Conservation (phyloP, 2,113 vertebrate genomes). For the Genyomyrus donnyi region DNA sequence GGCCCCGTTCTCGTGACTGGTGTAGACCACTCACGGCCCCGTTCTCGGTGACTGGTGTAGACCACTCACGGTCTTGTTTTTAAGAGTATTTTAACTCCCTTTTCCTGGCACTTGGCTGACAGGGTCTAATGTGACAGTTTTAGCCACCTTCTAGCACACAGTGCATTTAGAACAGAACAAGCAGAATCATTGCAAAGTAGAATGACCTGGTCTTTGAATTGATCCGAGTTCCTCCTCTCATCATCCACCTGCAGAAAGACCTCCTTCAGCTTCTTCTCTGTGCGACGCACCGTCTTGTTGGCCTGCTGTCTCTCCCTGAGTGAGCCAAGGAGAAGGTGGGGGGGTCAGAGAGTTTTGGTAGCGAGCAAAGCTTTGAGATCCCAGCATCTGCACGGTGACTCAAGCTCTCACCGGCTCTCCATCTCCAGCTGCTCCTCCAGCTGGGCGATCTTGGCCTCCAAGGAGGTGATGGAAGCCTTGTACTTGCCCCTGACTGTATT, state of each 20-base stretch:
- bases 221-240: slow-evolving; percentile 79
- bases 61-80: not conserved
- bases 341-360: not conserved
- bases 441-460: slow-evolving; percentile 83
- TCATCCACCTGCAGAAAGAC: slow-evolving; percentile 87
- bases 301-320: slow-evolving; percentile 81
- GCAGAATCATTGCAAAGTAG: not conserved
- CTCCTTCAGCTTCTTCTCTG: slow-evolving; percentile 92
- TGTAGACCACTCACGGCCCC: too few relatives aligned
- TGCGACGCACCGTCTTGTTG: slow-evolving; percentile 72
- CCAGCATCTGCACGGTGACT: not conserved
- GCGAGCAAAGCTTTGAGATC: not conserved
- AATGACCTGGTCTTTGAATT: slow-evolving; percentile 83
- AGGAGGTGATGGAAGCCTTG: slow-evolving; percentile 69
- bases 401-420: slow-evolving; percentile 73
- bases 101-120: not conserved
- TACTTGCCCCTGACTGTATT: slow-evolving; percentile 77
- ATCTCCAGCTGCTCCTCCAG: slow-evolving; percentile 86
- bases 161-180: not conserved
- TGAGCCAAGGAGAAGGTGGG: not conserved
- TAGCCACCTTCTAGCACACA: not conserved
- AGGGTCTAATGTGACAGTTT: not conserved
- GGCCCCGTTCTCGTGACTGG: too few relatives aligned
- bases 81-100: not conserved
- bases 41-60: too few relatives aligned